Percentiles rank a stretch among this genome's conserved stretches.
Conservation (phyloP, 2,888 invertebrate genomes). For the Lochmaea crataegi region DNA sequence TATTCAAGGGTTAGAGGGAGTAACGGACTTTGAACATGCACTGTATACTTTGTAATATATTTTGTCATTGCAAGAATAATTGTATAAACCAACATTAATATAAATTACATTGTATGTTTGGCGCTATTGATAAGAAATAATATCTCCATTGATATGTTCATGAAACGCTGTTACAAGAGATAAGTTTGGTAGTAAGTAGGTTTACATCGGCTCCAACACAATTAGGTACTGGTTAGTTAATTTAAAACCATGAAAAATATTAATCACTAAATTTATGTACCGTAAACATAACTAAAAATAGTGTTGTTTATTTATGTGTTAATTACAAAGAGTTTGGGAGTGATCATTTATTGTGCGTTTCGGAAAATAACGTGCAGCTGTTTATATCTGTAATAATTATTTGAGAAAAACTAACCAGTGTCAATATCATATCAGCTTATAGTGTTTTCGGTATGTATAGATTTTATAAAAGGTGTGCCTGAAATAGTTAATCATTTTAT, state of each 20-base stretch:
- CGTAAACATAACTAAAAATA: neutral
- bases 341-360: neutral
- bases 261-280: neutral
- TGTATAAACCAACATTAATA: neutral
- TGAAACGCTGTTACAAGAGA: neutral
- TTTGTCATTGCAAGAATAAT: neutral
- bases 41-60: no score
- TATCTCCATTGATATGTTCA: neutral
- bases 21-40: no score
- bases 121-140: neutral
- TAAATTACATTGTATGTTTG: no score
- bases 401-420: neutral
- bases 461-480: neutral
- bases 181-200: neutral
- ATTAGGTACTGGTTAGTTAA: neutral
- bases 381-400: neutral
- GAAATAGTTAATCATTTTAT: no score
- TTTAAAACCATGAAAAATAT: conserved; percentile 1
- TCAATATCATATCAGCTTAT: neutral
- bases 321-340: neutral
- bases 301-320: neutral
- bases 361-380: neutral
- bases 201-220: neutral
- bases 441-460: neutral
- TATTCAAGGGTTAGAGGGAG: no score